A percentile compares a stretch with the other conserved stretches of the same genome.
Conservation (phyloP, 2,113 vertebrate genomes). For the Holacanthus passer region DNA sequence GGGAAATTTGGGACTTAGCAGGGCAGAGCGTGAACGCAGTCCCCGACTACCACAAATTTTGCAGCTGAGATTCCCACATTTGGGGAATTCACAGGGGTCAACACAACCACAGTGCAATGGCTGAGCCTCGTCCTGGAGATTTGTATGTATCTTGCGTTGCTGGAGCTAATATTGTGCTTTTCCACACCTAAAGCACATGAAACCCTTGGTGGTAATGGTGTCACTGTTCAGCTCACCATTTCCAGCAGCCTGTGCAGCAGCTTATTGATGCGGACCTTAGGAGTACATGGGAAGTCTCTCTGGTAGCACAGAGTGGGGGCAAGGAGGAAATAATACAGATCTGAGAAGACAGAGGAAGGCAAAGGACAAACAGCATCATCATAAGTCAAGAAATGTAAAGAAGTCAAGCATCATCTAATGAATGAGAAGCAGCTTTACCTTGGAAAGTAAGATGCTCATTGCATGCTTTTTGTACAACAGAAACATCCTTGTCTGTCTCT, state of each 20-base stretch:
- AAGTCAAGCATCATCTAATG: not conserved
- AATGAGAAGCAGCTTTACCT: slow-evolving; percentile 40
- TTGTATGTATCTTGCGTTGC: no score
- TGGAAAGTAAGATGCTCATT: slow-evolving; percentile 41
- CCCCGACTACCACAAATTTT: no score
- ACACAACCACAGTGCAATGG: no score
- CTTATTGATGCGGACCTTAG: slow-evolving; percentile 46
- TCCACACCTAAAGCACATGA: not conserved
- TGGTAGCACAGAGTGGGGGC: slow-evolving; percentile 67
- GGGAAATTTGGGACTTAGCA: no score
- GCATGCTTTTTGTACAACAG: not conserved
- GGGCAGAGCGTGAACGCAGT: no score
- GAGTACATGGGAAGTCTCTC: slow-evolving; percentile 65
- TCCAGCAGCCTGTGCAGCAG: slow-evolving; percentile 67
- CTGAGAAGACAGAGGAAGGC: slow-evolving; percentile 40
- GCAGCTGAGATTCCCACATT: no score
- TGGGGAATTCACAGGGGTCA: no score
- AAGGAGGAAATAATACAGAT: slow-evolving; percentile 72
- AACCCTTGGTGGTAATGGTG: not conserved
- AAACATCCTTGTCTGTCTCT: slow-evolving; percentile 9
- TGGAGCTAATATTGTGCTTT: not conserved
- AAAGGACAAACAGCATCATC: not conserved
- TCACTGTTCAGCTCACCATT: slow-evolving; percentile 57
- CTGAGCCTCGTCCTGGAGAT: no score
- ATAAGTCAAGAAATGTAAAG: not conserved